Percentiles rank a stretch among this genome's conserved stretches.
Evolutionary conservation across 2,113 vertebrate genomes (phyloP).

Genomic region (Thalassarche chlororhynchos): DNA sequence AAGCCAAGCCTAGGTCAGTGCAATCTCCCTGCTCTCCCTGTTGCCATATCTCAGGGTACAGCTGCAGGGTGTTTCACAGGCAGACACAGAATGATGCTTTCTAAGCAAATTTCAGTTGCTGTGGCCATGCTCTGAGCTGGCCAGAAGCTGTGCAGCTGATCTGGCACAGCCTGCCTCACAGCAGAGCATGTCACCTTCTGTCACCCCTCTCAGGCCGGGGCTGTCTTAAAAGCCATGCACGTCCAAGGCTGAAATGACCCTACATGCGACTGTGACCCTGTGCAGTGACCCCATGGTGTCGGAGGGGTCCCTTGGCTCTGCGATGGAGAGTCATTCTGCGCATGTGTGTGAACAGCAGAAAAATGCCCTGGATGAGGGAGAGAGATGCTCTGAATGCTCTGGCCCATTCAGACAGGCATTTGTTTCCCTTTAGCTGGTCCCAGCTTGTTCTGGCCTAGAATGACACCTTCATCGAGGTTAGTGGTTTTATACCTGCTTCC

Average conservation of each 20-base stretch:
- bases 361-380: not conserved
- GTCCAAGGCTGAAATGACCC: not conserved
- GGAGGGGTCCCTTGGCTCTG: not conserved
- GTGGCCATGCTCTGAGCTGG: not conserved
- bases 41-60: fast-evolving
- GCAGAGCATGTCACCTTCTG: not conserved
- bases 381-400: not conserved
- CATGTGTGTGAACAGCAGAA: not conserved
- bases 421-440: not conserved
- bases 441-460: not conserved
- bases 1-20: not conserved
- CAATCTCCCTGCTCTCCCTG: not conserved
- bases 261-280: fast-evolving
- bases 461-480: not conserved
- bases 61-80: not conserved
- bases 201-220: not conserved
- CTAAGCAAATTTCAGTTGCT: not conserved
- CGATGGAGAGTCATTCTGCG: fast-evolving
- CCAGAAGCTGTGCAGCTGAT: not conserved
- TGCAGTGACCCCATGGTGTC: fast-evolving
- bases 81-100: not conserved
- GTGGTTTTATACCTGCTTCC: not conserved
- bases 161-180: not conserved
- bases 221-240: not conserved
- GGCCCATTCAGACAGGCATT: not conserved